Conservation (phyloP, 2,113 vertebrate species). For the Sinocyclocheilus maitianheensis region DNA sequence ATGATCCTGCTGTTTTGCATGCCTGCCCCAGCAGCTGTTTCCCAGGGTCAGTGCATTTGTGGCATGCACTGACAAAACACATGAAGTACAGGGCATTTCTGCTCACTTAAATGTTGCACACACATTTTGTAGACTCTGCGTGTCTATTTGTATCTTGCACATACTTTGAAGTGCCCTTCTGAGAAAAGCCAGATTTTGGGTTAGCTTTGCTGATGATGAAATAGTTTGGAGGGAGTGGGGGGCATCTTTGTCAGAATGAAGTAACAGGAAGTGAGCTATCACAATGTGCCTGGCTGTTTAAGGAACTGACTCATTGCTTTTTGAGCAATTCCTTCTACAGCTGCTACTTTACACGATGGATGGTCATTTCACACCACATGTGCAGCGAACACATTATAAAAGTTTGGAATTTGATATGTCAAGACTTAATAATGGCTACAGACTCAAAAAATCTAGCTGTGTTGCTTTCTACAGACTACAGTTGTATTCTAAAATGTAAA, state of each 20-base stretch:
- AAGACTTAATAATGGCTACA: neutral
- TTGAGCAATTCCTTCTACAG: neutral
- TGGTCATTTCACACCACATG: neutral
- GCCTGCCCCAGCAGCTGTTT: slow-evolving; percentile 24
- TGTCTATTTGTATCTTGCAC: neutral
- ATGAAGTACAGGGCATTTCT: neutral
- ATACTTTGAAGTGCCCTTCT: neutral
- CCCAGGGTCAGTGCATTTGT: slow-evolving; percentile 18
- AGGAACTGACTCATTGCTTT: slow-evolving; percentile 24
- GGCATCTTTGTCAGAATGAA: slow-evolving; percentile 9
- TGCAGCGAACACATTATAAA: neutral
- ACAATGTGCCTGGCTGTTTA: slow-evolving; percentile 10
- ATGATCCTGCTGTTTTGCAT: slow-evolving; percentile 21
- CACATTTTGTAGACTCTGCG: neutral
- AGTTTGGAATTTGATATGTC: neutral
- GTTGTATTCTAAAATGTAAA: neutral
- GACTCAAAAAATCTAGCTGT: neutral
- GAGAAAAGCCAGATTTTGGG: neutral
- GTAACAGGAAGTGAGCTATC: slow-evolving; percentile 45
- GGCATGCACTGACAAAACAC: slow-evolving; percentile 6
- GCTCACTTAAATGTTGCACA: neutral
- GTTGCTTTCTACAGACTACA: neutral
- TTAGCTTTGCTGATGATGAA: slow-evolving; percentile 2
- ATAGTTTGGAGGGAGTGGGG: neutral
- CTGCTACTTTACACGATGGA: neutral